phyloP scores from a whole-genome alignment of 2,113 vertebrate species.

The Tricholaema leucomelas region DNA sequence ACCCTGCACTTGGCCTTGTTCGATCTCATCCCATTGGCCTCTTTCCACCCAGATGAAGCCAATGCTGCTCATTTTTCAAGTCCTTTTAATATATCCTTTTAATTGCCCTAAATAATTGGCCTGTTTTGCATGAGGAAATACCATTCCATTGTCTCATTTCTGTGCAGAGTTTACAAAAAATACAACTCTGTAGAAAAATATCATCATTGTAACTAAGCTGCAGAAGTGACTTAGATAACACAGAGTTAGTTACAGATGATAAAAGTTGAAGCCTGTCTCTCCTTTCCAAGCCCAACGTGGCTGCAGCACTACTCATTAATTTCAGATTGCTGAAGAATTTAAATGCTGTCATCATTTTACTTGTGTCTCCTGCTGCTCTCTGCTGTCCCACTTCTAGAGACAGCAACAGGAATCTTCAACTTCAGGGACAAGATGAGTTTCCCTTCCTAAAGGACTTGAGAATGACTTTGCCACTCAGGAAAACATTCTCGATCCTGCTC shows the following conservation, averaged over 20 bases:
- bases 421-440: neutral
- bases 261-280: constrained; percentile 9
- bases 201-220: neutral
- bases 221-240: constrained; percentile 46
- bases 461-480: neutral
- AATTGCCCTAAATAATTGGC: constrained; percentile 64
- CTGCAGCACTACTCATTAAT: constrained; percentile 7
- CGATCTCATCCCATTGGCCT: too few species aligned
- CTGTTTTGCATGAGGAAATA: constrained; percentile 44
- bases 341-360: neutral
- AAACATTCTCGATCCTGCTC: neutral
- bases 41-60: too few species aligned
- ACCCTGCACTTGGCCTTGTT: too few species aligned
- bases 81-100: constrained; percentile 61
- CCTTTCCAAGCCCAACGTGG: constrained; percentile 14
- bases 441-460: neutral
- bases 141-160: constrained; percentile 44
- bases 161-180: neutral
- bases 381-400: neutral
- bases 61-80: constrained; percentile 19
- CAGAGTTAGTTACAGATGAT: constrained; percentile 1
- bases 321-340: neutral
- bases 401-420: constrained; percentile 19
- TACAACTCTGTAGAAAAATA: neutral
- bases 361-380: neutral